phyloP scores from a whole-genome alignment of 2,113 vertebrate genomes.

The Scomber scombrus region DNA sequence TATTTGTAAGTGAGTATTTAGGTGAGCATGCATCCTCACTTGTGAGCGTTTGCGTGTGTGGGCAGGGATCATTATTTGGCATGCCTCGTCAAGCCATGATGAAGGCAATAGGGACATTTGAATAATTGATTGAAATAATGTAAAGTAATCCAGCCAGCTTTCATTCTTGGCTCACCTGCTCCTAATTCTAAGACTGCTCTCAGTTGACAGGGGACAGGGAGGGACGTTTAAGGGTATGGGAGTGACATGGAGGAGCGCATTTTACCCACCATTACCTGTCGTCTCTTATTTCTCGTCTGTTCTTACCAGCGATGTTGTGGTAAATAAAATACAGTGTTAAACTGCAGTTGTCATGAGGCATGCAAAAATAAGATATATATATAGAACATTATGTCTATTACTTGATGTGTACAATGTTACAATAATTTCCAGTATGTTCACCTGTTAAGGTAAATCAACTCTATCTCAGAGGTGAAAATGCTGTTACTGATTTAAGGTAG shows the following conservation, averaged over 20 bases:
- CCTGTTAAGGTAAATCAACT: neutral
- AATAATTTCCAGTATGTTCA: conserved; percentile 16
- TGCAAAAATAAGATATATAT: neutral
- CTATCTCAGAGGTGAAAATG: conserved; percentile 28
- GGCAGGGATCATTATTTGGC: conserved; percentile 67
- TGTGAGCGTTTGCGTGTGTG: conserved; percentile 14
- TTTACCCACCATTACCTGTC: conserved; percentile 80
- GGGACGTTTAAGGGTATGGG: conserved; percentile 81
- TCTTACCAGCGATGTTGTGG: conserved; percentile 56
- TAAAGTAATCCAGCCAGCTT: conserved; percentile 86
- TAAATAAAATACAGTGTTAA: conserved; percentile 65
- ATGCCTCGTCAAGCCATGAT: conserved; percentile 72
- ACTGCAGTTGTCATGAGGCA: neutral
- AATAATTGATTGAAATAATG: conserved; percentile 89
- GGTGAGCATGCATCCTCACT: neutral
- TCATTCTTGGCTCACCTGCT: conserved; percentile 80
- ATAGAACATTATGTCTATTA: neutral
- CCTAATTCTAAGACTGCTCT: conserved; percentile 71
- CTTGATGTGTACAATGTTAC: neutral
- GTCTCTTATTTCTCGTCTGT: conserved; percentile 61
- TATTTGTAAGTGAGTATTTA: conserved; percentile 36
- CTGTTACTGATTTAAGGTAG: conserved; percentile 7
- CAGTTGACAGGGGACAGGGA: conserved; percentile 70
- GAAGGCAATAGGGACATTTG: conserved; percentile 79
- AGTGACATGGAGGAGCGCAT: conserved; percentile 75